Conservation (phyloP, 2,113 vertebrate genomes). For the Fulica atra region DNA sequence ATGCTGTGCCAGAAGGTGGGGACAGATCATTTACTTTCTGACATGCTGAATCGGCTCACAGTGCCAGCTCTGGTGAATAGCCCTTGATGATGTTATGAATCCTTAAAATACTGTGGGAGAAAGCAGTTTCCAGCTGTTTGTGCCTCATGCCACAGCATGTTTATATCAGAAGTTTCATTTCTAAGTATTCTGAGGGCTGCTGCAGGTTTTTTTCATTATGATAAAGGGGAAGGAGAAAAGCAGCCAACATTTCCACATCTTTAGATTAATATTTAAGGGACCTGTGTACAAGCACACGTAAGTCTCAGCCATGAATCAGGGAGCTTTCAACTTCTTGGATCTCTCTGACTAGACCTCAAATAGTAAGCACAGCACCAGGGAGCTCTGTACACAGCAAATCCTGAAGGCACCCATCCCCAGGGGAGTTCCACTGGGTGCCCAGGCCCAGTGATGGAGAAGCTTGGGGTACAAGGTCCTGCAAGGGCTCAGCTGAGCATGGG, state of each 20-base stretch:
- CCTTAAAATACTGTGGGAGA: slow-evolving; percentile 7
- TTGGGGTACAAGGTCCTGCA: neutral
- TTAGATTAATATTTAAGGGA: neutral
- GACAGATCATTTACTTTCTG: neutral
- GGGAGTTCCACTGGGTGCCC: neutral
- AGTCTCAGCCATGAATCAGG: neutral
- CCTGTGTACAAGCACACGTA: neutral
- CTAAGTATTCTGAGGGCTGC: neutral
- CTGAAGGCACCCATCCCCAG: rapidly evolving
- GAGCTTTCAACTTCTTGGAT: neutral
- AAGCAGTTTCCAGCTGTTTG: slow-evolving; percentile 64
- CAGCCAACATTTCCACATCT: neutral
- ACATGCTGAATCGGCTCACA: neutral
- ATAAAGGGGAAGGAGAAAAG: neutral
- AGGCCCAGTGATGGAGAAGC: neutral
- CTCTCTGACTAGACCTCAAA: neutral
- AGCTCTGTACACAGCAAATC: neutral
- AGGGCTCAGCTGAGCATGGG: neutral
- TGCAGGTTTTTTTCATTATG: neutral
- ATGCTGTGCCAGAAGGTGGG: neutral
- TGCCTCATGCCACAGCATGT: slow-evolving; percentile 2
- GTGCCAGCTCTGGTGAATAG: slow-evolving; percentile 24
- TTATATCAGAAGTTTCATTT: slow-evolving; percentile 22
- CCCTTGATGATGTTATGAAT: slow-evolving; percentile 1
- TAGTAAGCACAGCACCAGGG: neutral